A percentile compares a stretch with the other conserved stretches of the same genome.
Evolutionary conservation across 2,888 invertebrate species (phyloP).

Genomic region (Atherix ibis): DNA sequence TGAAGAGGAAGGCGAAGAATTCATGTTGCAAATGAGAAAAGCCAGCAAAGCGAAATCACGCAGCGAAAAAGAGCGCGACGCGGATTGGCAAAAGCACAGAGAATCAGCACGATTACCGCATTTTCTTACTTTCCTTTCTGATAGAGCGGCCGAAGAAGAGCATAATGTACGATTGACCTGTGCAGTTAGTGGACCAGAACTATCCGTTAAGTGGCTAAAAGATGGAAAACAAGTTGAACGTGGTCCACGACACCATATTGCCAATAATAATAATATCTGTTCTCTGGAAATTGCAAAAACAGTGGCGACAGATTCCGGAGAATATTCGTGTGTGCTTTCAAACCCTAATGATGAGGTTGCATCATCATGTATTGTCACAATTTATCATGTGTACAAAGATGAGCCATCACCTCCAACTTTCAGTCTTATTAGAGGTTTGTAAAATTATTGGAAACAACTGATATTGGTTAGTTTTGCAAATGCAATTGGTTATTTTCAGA

Average conservation of each 20-base stretch:
- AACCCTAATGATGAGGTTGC: conserved; percentile 58
- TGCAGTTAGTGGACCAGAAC: conserved; percentile 56
- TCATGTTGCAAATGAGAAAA: conserved; percentile 28
- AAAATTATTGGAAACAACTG: too few relatives aligned
- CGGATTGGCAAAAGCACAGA: conserved; percentile 31
- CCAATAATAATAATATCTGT: conserved; percentile 40
- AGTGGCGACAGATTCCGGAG: conserved; percentile 43
- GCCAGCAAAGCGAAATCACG: conserved; percentile 22
- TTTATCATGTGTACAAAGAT: conserved; percentile 56
- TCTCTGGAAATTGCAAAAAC: conserved; percentile 42
- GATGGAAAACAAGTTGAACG: conserved; percentile 40
- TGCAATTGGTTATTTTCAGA: conserved; percentile 15
- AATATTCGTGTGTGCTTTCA: conserved; percentile 51
- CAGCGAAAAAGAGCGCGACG: conserved; percentile 28
- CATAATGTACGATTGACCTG: conserved; percentile 64
- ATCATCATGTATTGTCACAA: conserved; percentile 56
- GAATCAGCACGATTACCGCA: conserved; percentile 26
- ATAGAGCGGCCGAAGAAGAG: conserved; percentile 57
- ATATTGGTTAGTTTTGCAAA: background rate
- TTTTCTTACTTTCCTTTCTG: conserved; percentile 43
- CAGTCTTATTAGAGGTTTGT: conserved; percentile 45
- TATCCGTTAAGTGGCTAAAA: conserved; percentile 59
- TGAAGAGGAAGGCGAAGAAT: conserved; percentile 27
- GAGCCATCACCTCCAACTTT: conserved; percentile 59
- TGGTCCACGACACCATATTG: conserved; percentile 31